Base-by-base conservation (phyloP, 2,888 invertebrate species). In the Melanostoma scalare region DNA sequence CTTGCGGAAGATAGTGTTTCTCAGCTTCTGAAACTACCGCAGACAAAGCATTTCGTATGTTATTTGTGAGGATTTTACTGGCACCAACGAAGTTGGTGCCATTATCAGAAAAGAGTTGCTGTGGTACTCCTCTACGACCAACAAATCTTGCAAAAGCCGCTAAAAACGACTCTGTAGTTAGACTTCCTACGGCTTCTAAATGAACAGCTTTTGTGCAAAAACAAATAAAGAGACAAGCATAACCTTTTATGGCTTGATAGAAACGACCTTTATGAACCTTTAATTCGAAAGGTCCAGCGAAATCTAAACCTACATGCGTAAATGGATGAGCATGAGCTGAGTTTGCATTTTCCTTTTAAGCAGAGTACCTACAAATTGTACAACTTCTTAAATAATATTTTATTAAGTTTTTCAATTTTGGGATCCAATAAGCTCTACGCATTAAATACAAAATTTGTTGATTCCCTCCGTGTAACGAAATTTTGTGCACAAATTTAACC, bases 81-180 rank as follows among this genome's bases (percentile, higher is more conserved):
- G 65, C 78, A 1, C 68, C 81, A 0, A 86, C 60, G 20, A 85
- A 86, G n/a, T 69, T 85, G 1, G 63, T 85, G 0, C 82, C 81
- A 9, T 85, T 78, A 33, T 81, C 78, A 0, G 85, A 73, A 35
- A 79, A 68, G 2, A 84, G 30, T 2, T 63, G 60, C n/a, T 52
- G 33, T 0, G 72, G 84, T 3, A 86, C n/a, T 0, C 79, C 85
- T 35, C 81, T 58, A 0, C 82, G 75, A 0, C 77, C 69, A 4
- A 73, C 65, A 38, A 80, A 75, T 36, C 81, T 55, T 2, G 63
- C 60, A 10, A 85, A 72, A 3, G 65, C 71, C 2, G 82, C 86
- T 6, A 10, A 36, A 20, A 85, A 85, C 0, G 73, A 63, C 1
- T 30, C 44, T 0, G 73, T 72, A 0, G 86, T 40, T 0, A 81